These are phyloP conservation scores for Kryptolebias ocellatus DNA, from an alignment of 2,797 vertebrate species.

Conservation along the genomic window DNA sequence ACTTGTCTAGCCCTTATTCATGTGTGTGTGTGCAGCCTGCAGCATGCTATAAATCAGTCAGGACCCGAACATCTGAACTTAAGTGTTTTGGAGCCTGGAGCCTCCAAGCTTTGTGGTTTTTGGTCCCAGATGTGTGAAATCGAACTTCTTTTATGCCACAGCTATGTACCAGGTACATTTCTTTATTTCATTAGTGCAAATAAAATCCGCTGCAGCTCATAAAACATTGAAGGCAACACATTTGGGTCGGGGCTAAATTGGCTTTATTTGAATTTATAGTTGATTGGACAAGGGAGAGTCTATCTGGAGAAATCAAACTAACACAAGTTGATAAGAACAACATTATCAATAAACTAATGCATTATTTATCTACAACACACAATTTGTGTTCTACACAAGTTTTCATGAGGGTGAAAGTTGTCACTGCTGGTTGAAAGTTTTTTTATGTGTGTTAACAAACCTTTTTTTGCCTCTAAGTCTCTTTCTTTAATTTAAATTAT, in stretches of 20 bases:
- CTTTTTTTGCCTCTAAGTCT: neutral
- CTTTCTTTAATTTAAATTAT: neutral
- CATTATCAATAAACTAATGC: slow-evolving; percentile 16
- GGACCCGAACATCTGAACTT: slow-evolving; percentile 53
- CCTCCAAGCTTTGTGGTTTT: slow-evolving; percentile 44
- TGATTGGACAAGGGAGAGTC: slow-evolving; percentile 32
- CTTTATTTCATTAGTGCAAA: slow-evolving; percentile 35
- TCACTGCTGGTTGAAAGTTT: neutral
- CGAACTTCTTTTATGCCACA: neutral
- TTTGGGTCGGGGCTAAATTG: slow-evolving; percentile 1
- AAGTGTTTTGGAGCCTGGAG: slow-evolving; percentile 57
- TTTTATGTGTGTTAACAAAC: neutral
- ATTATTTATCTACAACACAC: slow-evolving; percentile 17
- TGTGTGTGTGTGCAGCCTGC: slow-evolving; percentile 31
- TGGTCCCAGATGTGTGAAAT: slow-evolving; percentile 30
- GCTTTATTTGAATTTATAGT: slow-evolving; percentile 22
- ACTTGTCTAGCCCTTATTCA: slow-evolving; percentile 26
- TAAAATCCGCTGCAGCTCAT: slow-evolving; percentile 21
- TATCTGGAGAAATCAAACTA: slow-evolving; percentile 35
- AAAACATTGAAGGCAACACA: neutral
- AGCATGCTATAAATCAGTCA: slow-evolving; percentile 64
- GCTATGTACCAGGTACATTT: slow-evolving; percentile 8
- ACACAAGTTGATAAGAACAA: slow-evolving; percentile 10
- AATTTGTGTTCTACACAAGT: neutral
- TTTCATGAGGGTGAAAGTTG: neutral